Conservation (phyloP, 2,113 vertebrate genomes). For the Loxodonta africana region DNA sequence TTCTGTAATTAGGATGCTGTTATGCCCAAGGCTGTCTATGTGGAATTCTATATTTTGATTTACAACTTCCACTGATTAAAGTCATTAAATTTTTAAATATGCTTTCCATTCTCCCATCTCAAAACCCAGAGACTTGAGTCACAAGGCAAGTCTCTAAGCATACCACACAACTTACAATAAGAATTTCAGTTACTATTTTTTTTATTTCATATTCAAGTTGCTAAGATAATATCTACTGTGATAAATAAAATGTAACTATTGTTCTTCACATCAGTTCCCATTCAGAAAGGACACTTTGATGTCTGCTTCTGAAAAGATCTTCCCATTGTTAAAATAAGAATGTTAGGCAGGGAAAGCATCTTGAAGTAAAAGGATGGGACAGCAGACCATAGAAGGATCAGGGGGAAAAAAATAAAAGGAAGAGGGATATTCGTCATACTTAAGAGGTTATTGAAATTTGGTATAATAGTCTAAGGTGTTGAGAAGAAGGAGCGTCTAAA, state of each 20-base stretch:
- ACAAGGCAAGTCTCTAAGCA: background rate
- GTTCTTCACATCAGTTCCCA: constrained; percentile 13
- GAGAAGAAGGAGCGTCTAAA: background rate
- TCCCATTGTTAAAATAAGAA: constrained; percentile 15
- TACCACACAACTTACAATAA: background rate
- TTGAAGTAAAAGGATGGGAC: background rate
- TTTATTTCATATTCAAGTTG: background rate
- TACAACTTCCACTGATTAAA: constrained; percentile 92
- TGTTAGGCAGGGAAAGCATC: background rate
- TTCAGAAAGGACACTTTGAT: background rate
- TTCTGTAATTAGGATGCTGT: constrained; percentile 94
- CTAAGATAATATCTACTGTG: constrained; percentile 22
- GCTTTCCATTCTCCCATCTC: constrained; percentile 24
- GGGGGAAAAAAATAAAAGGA: background rate
- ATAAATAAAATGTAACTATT: background rate
- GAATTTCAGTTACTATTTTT: background rate
- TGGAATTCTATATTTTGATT: constrained; percentile 90
- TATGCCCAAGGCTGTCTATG: constrained; percentile 90
- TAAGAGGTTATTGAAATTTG: background rate
- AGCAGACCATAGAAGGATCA: background rate
- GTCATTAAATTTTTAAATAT: constrained; percentile 84
- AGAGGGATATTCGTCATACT: background rate
- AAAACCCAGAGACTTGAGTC: constrained; percentile 53
- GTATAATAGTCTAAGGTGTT: background rate
- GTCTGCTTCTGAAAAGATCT: background rate